These are phyloP conservation scores for Lysandra bellargus DNA, from an alignment of 2,888 invertebrate species.

Conservation along the genomic window DNA sequence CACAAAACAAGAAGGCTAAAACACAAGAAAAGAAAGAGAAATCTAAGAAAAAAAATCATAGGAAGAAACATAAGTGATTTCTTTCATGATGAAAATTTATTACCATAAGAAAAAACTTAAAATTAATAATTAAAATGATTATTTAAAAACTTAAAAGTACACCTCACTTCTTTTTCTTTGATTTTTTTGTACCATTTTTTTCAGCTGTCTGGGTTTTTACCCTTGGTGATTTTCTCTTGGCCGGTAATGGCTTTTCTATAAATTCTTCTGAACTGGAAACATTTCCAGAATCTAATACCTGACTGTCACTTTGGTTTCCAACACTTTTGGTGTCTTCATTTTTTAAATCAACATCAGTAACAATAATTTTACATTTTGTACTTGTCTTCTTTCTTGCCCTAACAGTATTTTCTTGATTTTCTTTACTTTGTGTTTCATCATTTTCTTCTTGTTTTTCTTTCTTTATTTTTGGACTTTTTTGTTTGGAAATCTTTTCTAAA, in stretches of 20 bases:
- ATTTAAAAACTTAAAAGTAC: constrained; percentile 8
- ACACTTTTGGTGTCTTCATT: neutral
- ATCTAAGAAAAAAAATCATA: constrained; percentile 64
- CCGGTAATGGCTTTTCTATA: constrained; percentile 38
- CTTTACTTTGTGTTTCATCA: neutral
- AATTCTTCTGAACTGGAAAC: constrained; percentile 22
- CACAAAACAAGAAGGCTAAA: constrained; percentile 67
- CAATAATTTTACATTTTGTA: constrained; percentile 2
- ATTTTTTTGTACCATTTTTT: constrained; percentile 32
- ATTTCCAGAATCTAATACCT: neutral
- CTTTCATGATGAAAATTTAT: constrained; percentile 32
- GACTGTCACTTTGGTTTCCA: neutral
- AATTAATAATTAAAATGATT: neutral
- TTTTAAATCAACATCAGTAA: neutral
- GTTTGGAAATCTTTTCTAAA: constrained; percentile 41
- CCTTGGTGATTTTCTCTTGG: constrained; percentile 45
- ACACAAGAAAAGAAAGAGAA: constrained; percentile 61
- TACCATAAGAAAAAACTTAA: constrained; percentile 2
- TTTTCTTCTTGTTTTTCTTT: constrained; percentile 1
- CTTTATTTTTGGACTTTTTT: constrained; percentile 34
- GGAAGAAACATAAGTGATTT: constrained; percentile 59
- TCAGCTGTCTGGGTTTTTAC: constrained; percentile 33
- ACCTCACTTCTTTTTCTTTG: constrained; percentile 33
- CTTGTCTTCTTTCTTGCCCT: neutral
- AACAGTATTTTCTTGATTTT: neutral